A percentile compares a stretch with the other conserved stretches of the same genome.
phyloP scores from a whole-genome alignment of 2,888 invertebrate species.

The Pherbina coryleti region DNA sequence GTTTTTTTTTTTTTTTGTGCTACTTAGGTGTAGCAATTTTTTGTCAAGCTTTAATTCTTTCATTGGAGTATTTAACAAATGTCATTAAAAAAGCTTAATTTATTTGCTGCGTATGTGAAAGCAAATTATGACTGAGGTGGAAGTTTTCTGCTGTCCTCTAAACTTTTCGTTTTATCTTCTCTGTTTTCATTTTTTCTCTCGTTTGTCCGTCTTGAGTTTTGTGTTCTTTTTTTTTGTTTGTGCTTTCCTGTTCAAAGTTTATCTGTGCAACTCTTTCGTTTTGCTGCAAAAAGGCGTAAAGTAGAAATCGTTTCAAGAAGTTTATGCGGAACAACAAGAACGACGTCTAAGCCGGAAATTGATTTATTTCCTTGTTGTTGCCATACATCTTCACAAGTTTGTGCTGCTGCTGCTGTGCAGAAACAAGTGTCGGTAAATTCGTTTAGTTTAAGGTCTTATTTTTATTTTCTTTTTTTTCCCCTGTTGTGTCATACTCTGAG shows the following conservation, averaged over 20 bases:
- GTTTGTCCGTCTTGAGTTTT: not conserved
- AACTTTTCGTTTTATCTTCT: not conserved
- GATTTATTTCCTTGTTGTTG: conserved; percentile 30
- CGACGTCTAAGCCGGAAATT: conserved; percentile 23
- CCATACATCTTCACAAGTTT: too few relatives aligned
- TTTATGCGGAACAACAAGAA: not conserved
- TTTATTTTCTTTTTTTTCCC: not conserved
- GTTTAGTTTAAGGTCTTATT: not conserved
- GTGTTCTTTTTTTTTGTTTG: conserved; percentile 4
- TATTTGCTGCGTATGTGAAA: not conserved
- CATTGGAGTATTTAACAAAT: not conserved
- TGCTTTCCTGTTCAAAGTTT: not conserved
- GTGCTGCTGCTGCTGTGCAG: not conserved
- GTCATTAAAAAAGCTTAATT: not conserved
- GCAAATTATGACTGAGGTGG: not conserved
- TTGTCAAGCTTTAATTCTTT: not conserved
- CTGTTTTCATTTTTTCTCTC: not conserved
- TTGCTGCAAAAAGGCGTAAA: not conserved
- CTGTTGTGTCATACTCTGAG: not conserved
- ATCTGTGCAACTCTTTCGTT: not conserved
- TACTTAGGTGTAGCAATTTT: not conserved
- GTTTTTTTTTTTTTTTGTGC: not conserved
- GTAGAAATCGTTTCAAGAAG: not conserved
- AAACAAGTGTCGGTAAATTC: conserved; percentile 3
- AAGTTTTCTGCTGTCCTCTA: too few relatives aligned